These are phyloP conservation scores for Eilema caniola DNA, from an alignment of 2,888 invertebrate genomes.

Conservation along the genomic window DNA sequence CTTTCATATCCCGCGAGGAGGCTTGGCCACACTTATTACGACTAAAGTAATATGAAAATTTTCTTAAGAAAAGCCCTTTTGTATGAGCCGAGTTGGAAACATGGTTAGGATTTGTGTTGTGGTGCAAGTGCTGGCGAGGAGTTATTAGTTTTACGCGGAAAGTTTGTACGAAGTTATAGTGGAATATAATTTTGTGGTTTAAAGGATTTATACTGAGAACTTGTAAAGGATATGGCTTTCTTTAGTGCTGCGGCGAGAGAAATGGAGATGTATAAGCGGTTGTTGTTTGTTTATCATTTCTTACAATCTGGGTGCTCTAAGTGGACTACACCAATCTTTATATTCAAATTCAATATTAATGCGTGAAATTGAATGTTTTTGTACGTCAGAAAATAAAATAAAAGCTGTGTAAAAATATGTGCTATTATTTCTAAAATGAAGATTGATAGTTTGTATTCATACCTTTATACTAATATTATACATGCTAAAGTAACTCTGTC, in stretches of 20 bases:
- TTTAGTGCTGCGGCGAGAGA: neutral
- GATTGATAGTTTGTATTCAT: too few species aligned
- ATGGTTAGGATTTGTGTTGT: constrained; percentile 42
- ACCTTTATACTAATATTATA: too few species aligned
- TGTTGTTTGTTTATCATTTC: neutral
- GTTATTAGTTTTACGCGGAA: constrained; percentile 11
- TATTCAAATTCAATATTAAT: neutral
- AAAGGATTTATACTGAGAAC: constrained; percentile 11
- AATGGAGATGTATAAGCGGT: neutral
- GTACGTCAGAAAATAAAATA: too few species aligned
- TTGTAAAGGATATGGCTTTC: constrained; percentile 9
- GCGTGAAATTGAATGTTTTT: too few species aligned
- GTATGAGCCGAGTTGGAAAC: constrained; percentile 65
- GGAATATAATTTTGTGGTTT: constrained; percentile 20
- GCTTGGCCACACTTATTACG: constrained; percentile 59
- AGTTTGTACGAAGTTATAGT: constrained; percentile 18
- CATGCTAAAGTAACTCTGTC: too few species aligned
- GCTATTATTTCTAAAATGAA: too few species aligned
- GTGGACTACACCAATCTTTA: too few species aligned
- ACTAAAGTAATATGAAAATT: constrained; percentile 74
- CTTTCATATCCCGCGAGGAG: constrained; percentile 44
- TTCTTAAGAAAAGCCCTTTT: constrained; percentile 67
- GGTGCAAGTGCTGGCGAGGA: constrained; percentile 38
- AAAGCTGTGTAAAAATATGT: too few species aligned
- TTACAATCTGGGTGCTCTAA: too few species aligned